Base-by-base conservation (phyloP, 2,113 vertebrate genomes). In the Tyto alba region DNA sequence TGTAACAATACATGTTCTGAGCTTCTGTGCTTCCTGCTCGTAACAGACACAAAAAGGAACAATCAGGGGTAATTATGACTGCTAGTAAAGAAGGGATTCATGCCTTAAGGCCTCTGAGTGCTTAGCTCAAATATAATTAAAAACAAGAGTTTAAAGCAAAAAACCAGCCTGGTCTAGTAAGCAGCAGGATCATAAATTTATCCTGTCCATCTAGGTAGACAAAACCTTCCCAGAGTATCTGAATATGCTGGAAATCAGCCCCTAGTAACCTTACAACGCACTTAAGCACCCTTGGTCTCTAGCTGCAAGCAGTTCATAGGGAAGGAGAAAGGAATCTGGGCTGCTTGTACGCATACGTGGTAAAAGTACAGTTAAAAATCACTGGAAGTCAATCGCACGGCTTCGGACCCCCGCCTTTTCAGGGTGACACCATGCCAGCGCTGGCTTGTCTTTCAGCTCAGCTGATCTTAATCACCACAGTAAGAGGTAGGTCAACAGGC, bases 51-150 rank as follows among this genome's bases (percentile, higher is more conserved):
- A 36, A 84, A 90, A 94, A 94, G 45, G 47, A 90, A 62, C 23
- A 77, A 90, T 71, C 85, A 63, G 32, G 38, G 29, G 26, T 92
- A 94, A 91, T 94, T 88, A 71, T 34, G 57, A 77, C 50, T 50
- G 64, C 69, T 91, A 92, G 73, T 77, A 90, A 90, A 78, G 83
- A 88, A 84, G 32, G 27, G 81, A 85, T 89, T 95, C 78, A 27
- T 88, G 63, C 41, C 88, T 89, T 83, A 85, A 94, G 38, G 71
- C 47, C 16, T 86, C 38, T 43, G 59, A 93, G 52, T 21, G 23
- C 26, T 66, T 50, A 80, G 52, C 34, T 88, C 16, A 94, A 90
- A 90, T 71, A 47, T 52, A 91, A 90, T 81, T 83, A 83, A 90
- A 93, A 95, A 1, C 23, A 81, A 78, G 47, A 75, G n/a, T 75